These are phyloP conservation scores for Hyperopisus bebe DNA, from an alignment of 2,113 vertebrate genomes.

Conservation along the genomic window DNA sequence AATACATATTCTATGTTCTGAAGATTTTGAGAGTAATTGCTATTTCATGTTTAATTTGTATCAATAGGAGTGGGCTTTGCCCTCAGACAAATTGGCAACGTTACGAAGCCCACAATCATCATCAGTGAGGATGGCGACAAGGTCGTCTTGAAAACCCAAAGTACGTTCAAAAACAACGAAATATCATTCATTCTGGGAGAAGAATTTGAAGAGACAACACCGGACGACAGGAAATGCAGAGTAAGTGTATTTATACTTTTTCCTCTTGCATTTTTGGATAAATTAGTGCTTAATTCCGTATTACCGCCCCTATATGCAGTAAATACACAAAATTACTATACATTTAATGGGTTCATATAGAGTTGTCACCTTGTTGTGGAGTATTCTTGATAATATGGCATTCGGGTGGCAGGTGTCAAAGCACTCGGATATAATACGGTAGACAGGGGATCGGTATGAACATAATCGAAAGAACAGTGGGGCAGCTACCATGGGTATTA, in stretches of 20 bases:
- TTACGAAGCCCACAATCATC: slow-evolving; percentile 85
- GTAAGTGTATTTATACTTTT: slow-evolving; percentile 55
- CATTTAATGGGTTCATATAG: neutral
- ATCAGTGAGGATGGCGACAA: slow-evolving; percentile 84
- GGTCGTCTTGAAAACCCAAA: slow-evolving; percentile 79
- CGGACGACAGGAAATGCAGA: slow-evolving; percentile 88
- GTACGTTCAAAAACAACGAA: slow-evolving; percentile 95
- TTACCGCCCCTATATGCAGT: neutral
- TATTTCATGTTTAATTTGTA: neutral
- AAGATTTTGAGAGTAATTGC: neutral
- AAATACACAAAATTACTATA: neutral
- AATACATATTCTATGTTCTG: neutral
- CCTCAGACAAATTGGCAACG: slow-evolving; percentile 86
- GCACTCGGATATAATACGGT: neutral
- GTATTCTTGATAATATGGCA: neutral
- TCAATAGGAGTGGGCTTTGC: slow-evolving; percentile 83
- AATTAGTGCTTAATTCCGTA: neutral
- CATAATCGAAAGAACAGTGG: neutral
- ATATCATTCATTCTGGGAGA: slow-evolving; percentile 84
- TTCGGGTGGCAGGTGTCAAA: neutral
- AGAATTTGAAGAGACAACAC: slow-evolving; percentile 90
- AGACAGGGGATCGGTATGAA: neutral
- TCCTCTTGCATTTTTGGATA: neutral
- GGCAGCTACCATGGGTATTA: neutral
- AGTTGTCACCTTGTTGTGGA: neutral